phyloP scores from a whole-genome alignment of 2,888 invertebrate species.

The Orgyia antiqua region DNA sequence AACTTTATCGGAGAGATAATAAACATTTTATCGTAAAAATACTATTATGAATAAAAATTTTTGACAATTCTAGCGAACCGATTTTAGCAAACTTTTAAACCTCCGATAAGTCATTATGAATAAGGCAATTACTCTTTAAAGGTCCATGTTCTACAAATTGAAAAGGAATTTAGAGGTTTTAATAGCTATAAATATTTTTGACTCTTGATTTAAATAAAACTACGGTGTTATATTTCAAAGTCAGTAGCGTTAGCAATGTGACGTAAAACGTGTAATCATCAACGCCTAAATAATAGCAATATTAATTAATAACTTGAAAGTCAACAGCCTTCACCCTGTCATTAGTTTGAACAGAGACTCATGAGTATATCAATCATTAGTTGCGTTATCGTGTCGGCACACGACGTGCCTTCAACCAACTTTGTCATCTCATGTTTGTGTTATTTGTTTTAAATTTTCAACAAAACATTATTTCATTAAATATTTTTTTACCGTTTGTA shows the following conservation, averaged over 20 bases:
- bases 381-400: conserved; percentile 61
- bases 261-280: conserved; percentile 41
- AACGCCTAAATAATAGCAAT: conserved; percentile 63
- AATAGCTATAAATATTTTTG: too few species aligned
- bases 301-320: conserved; percentile 76
- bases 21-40: too few species aligned
- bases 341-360: conserved; percentile 69
- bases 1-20: too few species aligned
- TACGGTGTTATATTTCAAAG: too few species aligned
- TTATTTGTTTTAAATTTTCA: conserved; percentile 42
- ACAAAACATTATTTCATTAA: conserved; percentile 34
- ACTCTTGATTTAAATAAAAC: too few species aligned
- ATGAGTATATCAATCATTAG: conserved; percentile 74
- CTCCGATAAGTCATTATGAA: too few species aligned
- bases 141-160: too few species aligned
- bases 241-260: conserved; percentile 19
- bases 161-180: too few species aligned
- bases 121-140: too few species aligned
- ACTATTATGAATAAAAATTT: too few species aligned
- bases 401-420: conserved; percentile 53
- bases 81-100: too few species aligned
- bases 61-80: too few species aligned
- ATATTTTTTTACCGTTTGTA: conserved; percentile 27
- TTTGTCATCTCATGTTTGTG: conserved; percentile 51
- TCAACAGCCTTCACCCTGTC: conserved; percentile 72